Conservation (phyloP, 2,888 invertebrate genomes). For the Drosophila nigricruria region DNA sequence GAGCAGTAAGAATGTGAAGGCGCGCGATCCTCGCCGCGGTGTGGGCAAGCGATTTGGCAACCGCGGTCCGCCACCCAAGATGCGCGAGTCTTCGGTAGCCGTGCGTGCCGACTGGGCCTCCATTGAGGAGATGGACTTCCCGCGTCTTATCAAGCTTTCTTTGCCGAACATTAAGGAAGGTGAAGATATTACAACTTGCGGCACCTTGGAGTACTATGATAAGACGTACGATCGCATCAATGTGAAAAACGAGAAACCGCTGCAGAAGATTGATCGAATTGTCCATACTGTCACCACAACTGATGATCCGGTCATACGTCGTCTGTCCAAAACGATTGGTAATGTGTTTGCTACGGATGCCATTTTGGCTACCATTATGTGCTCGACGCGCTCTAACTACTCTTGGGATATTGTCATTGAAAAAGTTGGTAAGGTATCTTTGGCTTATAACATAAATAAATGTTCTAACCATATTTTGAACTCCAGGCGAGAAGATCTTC, state of each 20-base stretch:
- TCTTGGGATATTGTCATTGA: conserved; percentile 99
- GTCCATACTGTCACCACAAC: conserved; percentile 98
- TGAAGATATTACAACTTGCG: conserved; percentile 93
- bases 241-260: conserved; percentile 96
- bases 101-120: conserved; percentile 98
- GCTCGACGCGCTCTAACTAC: conserved; percentile 98
- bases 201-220: conserved; percentile 98
- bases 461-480: neutral
- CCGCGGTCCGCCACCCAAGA: conserved; percentile 94
- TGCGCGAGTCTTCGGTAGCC: conserved; percentile 98
- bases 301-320: conserved; percentile 98
- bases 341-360: conserved; percentile 99
- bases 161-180: conserved; percentile 96
- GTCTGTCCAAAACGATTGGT: conserved; percentile 96
- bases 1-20: conserved; percentile 93
- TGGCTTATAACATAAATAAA: neutral
- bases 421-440: conserved; percentile 89
- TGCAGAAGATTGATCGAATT: conserved; percentile 97
- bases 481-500: conserved; percentile 94
- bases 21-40: conserved; percentile 91
- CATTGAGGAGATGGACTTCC: conserved; percentile 99
- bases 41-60: conserved; percentile 83
- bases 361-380: conserved; percentile 99
- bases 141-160: conserved; percentile 95
- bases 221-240: conserved; percentile 98